Conservation (phyloP, 2,113 vertebrate genomes). For the Chaetodon auriga region DNA sequence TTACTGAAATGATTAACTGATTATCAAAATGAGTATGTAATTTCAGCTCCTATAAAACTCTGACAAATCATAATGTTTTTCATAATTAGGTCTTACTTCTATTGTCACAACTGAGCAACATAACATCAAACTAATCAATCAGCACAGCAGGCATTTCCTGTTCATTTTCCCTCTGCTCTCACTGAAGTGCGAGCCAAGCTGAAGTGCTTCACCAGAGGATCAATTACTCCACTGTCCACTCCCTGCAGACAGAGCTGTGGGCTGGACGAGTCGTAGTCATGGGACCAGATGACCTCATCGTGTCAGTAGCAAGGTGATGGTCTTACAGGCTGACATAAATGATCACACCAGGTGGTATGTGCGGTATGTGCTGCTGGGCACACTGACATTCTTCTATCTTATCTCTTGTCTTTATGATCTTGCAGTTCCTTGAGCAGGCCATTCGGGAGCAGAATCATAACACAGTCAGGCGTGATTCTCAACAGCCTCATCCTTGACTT, state of each 20-base stretch:
- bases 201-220: slow-evolving; percentile 82
- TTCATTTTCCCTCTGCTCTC: not conserved
- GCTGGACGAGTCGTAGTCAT: slow-evolving; percentile 89
- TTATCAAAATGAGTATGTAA: not conserved
- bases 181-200: slow-evolving; percentile 83
- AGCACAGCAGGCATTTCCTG: not conserved
- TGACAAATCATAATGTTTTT: not conserved
- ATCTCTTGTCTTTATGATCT: slow-evolving; percentile 27
- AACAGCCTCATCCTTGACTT: slow-evolving; percentile 91
- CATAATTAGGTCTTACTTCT: not conserved
- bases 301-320: slow-evolving; percentile 88
- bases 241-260: slow-evolving; percentile 69
- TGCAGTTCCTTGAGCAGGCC: slow-evolving; percentile 88
- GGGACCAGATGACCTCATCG: slow-evolving; percentile 90
- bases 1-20: not conserved
- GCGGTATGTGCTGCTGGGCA: slow-evolving; percentile 23
- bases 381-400: slow-evolving; percentile 22
- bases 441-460: slow-evolving; percentile 90
- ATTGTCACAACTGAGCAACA: not conserved
- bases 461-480: slow-evolving; percentile 88
- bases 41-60: not conserved
- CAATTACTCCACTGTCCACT: slow-evolving; percentile 72
- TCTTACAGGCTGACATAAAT: not conserved
- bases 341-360: slow-evolving; percentile 17
- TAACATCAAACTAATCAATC: not conserved